Percentiles rank a stretch among this genome's conserved stretches.
Conservation (phyloP, 2,113 vertebrate species). For the Rhea americana region DNA sequence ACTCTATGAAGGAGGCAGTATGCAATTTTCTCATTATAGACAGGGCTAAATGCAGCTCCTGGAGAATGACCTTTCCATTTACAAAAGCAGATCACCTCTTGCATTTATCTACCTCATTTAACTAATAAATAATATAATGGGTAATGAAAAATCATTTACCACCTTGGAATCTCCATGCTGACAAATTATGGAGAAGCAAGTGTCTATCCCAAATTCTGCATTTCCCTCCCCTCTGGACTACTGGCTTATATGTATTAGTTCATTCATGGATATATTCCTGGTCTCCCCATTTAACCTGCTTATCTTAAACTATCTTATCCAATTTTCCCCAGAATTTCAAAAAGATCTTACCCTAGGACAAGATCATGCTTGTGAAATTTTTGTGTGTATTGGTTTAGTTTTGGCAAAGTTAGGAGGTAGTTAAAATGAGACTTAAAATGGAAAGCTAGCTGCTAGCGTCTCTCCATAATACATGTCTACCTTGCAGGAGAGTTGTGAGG, state of each 20-base stretch:
- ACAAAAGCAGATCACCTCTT: not conserved
- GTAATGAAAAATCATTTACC: constrained; percentile 7
- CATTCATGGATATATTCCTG: constrained; percentile 41
- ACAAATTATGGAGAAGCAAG: not conserved
- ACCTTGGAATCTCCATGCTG: constrained; percentile 6
- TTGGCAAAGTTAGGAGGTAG: constrained; percentile 58
- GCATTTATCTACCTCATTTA: not conserved
- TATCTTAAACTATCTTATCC: constrained; percentile 63
- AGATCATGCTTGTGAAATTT: constrained; percentile 65
- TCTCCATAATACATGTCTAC: constrained; percentile 61
- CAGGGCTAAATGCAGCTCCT: not conserved
- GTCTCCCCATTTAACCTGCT: constrained; percentile 62
- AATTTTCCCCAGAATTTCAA: constrained; percentile 49
- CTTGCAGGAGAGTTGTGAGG: constrained; percentile 53
- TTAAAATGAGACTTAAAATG: constrained; percentile 61
- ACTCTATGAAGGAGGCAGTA: not conserved
- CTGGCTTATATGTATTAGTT: constrained; percentile 3
- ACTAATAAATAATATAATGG: not conserved
- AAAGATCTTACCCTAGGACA: constrained; percentile 52
- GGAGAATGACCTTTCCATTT: not conserved
- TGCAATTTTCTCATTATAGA: not conserved
- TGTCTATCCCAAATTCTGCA: constrained; percentile 24
- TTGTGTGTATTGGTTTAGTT: constrained; percentile 59
- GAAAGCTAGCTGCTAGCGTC: constrained; percentile 65
- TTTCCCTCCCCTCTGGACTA: constrained; percentile 33